phyloP scores from a whole-genome alignment of 2,888 invertebrate genomes.

The Heliconius aoede region DNA sequence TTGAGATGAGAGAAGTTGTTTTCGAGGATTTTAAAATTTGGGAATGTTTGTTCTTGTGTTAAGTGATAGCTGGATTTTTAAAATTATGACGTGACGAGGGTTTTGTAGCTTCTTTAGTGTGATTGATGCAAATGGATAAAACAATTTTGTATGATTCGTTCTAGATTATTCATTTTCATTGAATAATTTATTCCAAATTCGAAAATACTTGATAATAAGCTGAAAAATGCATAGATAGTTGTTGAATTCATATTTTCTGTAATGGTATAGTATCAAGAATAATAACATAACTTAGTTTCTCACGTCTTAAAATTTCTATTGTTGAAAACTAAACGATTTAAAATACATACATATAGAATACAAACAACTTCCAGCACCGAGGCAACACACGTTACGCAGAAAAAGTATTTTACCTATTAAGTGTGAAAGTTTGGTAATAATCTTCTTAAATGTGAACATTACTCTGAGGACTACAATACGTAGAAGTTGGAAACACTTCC shows the following conservation, averaged over 20 bases:
- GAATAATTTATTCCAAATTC: too few species aligned
- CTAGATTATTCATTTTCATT: too few species aligned
- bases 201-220: too few species aligned
- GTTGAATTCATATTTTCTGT: too few species aligned
- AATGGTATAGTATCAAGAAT: too few species aligned
- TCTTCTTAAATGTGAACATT: slow-evolving; percentile 47
- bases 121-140: neutral
- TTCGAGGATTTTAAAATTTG: neutral
- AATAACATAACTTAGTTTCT: neutral
- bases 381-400: slow-evolving; percentile 12
- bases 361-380: slow-evolving; percentile 5
- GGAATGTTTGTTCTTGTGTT: neutral
- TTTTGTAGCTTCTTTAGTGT: neutral
- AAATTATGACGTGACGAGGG: neutral
- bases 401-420: slow-evolving; percentile 40
- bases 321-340: neutral
- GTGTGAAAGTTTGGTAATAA: slow-evolving; percentile 47
- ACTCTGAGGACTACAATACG: slow-evolving; percentile 47
- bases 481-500: slow-evolving; percentile 47
- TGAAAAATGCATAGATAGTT: too few species aligned
- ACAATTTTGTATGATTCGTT: too few species aligned
- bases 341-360: neutral
- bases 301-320: neutral
- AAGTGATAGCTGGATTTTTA: neutral
- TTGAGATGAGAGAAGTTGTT: slow-evolving; percentile 20